Evolutionary conservation across 2,113 vertebrate genomes (phyloP).

Genomic region (Urocynchramus pylzowi): DNA sequence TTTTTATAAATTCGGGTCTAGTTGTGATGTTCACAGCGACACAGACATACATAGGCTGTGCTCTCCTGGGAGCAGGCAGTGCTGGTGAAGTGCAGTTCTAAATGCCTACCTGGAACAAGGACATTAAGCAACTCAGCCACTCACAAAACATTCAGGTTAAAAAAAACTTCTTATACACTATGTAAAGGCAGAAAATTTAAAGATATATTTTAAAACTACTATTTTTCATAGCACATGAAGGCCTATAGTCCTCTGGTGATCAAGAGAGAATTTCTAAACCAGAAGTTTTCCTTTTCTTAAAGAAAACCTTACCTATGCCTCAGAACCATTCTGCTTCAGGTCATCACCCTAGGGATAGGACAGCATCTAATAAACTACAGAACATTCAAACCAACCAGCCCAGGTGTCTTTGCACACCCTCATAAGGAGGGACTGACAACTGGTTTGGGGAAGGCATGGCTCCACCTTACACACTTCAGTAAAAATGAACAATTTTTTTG

Average conservation of each 20-base stretch:
- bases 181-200: background rate
- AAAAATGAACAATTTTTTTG: background rate
- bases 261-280: background rate
- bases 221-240: background rate
- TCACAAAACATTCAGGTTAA: background rate
- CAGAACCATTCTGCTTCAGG: background rate
- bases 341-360: fast-evolving
- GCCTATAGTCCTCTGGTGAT: background rate
- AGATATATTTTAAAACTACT: background rate
- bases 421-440: background rate
- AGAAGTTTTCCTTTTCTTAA: background rate
- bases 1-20: background rate
- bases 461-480: fast-evolving
- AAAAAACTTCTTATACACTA: background rate
- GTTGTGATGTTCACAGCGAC: fast-evolving
- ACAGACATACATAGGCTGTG: background rate
- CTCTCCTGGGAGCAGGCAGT: background rate
- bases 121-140: background rate
- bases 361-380: background rate
- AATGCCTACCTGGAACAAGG: background rate
- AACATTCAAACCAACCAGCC: background rate
- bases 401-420: background rate
- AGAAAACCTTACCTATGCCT: background rate
- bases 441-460: background rate
- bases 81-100: background rate